phyloP scores from a whole-genome alignment of 2,797 vertebrate species.

The Amblyraja radiata region DNA sequence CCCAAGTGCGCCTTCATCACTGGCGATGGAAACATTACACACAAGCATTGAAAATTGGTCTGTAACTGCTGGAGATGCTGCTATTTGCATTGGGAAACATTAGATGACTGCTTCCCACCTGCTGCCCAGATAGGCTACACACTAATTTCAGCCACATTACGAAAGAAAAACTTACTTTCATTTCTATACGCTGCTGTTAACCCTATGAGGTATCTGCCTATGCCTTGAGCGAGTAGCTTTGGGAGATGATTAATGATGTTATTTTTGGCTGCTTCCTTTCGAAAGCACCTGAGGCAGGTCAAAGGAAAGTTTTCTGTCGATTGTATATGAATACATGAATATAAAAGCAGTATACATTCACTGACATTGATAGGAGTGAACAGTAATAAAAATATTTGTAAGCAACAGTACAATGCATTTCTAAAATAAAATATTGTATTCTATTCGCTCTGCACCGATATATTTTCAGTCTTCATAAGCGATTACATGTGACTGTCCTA shows the following conservation, averaged over 20 bases:
- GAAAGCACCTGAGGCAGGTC: neutral
- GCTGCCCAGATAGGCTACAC: neutral
- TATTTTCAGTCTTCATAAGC: neutral
- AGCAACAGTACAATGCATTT: neutral
- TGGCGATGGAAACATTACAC: neutral
- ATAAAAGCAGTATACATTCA: neutral
- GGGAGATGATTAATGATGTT: neutral
- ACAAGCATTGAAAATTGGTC: neutral
- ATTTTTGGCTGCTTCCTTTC: conserved; percentile 11
- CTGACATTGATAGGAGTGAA: neutral
- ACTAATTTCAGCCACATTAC: neutral
- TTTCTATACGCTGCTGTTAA: neutral
- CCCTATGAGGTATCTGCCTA: conserved; percentile 9
- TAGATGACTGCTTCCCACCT: neutral
- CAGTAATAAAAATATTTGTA: neutral
- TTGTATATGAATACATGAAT: neutral
- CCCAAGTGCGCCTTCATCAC: neutral
- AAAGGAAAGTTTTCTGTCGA: neutral
- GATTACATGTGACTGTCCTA: neutral
- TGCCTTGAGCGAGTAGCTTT: neutral
- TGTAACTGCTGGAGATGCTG: conserved; percentile 6
- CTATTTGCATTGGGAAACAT: neutral
- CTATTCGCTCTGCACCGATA: neutral
- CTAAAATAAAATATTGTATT: neutral
- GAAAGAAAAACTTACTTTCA: neutral